phyloP scores from a whole-genome alignment of 2,113 vertebrate genomes.

The Pelodiscus sinensis region DNA sequence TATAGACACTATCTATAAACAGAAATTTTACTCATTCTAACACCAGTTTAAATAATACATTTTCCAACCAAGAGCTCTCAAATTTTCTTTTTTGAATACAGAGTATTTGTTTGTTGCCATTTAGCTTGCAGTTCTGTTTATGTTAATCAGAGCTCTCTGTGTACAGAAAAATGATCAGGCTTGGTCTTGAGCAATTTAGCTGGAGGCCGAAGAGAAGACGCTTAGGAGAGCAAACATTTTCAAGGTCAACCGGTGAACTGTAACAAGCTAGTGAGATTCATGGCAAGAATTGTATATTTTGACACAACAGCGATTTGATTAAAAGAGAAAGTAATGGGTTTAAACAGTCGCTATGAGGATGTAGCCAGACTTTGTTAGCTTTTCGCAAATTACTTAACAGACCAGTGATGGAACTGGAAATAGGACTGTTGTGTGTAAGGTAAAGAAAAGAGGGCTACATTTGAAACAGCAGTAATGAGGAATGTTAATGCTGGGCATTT shows the following conservation, averaged over 20 bases:
- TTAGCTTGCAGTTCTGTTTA: constrained; percentile 76
- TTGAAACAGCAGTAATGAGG: constrained; percentile 55
- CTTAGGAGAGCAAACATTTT: constrained; percentile 97
- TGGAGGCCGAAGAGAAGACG: constrained; percentile 84
- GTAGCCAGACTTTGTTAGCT: constrained; percentile 91
- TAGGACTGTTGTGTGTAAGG: constrained; percentile 83
- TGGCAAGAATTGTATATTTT: constrained; percentile 95
- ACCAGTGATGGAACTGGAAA: constrained; percentile 87
- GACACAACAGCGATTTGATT: constrained; percentile 96
- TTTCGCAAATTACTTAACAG: constrained; percentile 92
- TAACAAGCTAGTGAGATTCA: constrained; percentile 92
- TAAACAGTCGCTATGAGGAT: constrained; percentile 94
- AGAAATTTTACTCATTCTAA: background rate
- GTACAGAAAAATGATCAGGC: constrained; percentile 85
- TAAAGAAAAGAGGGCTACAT: constrained; percentile 77
- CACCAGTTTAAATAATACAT: background rate
- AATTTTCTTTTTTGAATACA: constrained; percentile 43
- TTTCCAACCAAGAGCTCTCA: background rate
- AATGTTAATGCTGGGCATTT: constrained; percentile 33
- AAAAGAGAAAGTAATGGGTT: constrained; percentile 99
- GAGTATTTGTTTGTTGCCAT: constrained; percentile 61
- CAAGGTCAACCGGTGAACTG: constrained; percentile 97
- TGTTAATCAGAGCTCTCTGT: constrained; percentile 83
- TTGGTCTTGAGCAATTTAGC: constrained; percentile 84
- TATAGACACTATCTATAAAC: background rate